Evolutionary conservation across 37 sponge, comb jelly and placozoan species (phyloP).

Genomic region (Spongilla lacustris): DNA sequence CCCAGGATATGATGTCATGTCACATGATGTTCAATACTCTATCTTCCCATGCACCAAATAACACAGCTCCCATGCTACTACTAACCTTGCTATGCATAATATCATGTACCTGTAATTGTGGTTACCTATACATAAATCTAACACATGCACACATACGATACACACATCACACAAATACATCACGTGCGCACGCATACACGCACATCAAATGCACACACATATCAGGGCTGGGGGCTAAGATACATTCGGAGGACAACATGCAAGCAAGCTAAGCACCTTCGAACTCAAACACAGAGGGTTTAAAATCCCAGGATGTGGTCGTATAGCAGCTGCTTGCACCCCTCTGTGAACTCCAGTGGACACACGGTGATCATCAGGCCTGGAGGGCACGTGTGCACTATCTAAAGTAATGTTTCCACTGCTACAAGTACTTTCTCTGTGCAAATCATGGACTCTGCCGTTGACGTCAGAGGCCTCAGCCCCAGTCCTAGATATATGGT

Average conservation of each 20-base stretch:
- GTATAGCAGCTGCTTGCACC: background rate
- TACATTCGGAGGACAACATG: constrained; percentile 7
- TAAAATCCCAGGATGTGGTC: background rate
- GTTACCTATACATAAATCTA: constrained; percentile 35
- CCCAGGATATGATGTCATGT: no score
- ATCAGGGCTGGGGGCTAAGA: background rate
- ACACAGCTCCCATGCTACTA: no score
- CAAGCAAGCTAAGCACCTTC: background rate
- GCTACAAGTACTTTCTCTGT: background rate
- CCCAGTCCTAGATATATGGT: background rate
- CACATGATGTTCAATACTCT: no score
- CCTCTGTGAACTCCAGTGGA: background rate
- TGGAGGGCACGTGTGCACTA: background rate
- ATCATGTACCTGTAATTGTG: no score
- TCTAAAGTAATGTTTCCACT: background rate
- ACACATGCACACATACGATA: constrained; percentile 52
- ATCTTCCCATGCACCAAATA: no score
- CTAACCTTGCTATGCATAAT: no score
- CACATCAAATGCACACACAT: constrained; percentile 8
- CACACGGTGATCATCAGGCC: background rate
- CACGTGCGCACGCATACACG: constrained; percentile 30
- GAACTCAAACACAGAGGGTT: background rate
- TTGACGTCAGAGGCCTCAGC: background rate
- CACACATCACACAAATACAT: constrained; percentile 30
- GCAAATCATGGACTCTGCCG: background rate